Percentiles rank a stretch among this genome's conserved stretches.
These are phyloP conservation scores for Matsumurasca onukii DNA, from an alignment of 1,140 invertebrate species.

Conservation along the genomic window DNA sequence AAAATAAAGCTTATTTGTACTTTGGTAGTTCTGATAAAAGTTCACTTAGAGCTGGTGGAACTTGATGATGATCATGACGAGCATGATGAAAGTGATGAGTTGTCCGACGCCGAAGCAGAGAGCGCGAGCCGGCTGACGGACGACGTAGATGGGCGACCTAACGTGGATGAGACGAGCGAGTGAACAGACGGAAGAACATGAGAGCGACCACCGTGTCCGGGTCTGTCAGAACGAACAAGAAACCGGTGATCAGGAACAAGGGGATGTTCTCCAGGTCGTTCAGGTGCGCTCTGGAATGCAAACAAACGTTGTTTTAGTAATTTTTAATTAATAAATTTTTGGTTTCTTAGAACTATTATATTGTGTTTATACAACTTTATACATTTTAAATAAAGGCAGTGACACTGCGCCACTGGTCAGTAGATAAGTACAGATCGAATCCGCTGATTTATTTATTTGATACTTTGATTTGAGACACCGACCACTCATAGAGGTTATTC, in stretches of 20 bases:
- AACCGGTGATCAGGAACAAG: slow-evolving; percentile 60
- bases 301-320: background rate
- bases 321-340: background rate
- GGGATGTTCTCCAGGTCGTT: slow-evolving; percentile 72
- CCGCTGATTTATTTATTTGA: too few relatives aligned
- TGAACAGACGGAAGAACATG: slow-evolving; percentile 59
- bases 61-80: slow-evolving; percentile 16
- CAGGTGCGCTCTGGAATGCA: slow-evolving; percentile 58
- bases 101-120: slow-evolving; percentile 55
- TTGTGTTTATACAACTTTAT: background rate
- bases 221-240: slow-evolving; percentile 59
- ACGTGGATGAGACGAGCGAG: slow-evolving; percentile 61
- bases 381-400: slow-evolving; percentile 7
- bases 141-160: slow-evolving; percentile 51
- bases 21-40: too few relatives aligned
- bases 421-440: too few relatives aligned
- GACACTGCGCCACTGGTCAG: too few relatives aligned
- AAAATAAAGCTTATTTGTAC: too few relatives aligned
- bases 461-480: too few relatives aligned
- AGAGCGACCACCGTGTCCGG: slow-evolving; percentile 55
- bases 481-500: too few relatives aligned
- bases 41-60: slow-evolving; percentile 4
- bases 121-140: slow-evolving; percentile 60
- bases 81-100: slow-evolving; percentile 55
- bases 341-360: background rate